phyloP scores from a whole-genome alignment of 2,797 vertebrate genomes.

The Poecilia wingei region DNA sequence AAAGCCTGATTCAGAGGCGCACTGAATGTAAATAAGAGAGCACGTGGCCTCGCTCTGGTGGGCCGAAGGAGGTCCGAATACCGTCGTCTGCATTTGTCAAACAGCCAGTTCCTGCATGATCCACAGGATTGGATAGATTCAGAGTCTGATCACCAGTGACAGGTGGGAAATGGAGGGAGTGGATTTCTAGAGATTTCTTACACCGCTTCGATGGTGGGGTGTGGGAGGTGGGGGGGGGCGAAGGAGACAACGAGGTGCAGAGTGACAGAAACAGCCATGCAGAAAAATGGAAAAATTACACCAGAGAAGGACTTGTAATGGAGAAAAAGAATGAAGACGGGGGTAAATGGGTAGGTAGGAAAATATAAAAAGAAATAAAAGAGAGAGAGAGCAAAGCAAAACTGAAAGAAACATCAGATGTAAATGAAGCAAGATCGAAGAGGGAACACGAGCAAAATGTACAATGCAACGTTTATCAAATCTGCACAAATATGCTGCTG shows the following conservation, averaged over 20 bases:
- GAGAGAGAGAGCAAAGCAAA: not conserved
- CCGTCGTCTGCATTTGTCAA: conserved; percentile 28
- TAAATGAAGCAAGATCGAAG: not conserved
- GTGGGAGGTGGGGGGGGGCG: conserved; percentile 11
- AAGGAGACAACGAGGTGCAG: conserved; percentile 21
- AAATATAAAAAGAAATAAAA: not conserved
- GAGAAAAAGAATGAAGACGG: not conserved
- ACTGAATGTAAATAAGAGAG: conserved; percentile 13
- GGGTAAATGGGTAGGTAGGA: not conserved
- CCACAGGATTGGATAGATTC: conserved; percentile 46
- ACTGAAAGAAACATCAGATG: not conserved
- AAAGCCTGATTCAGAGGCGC: conserved; percentile 29
- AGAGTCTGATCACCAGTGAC: conserved; percentile 57
- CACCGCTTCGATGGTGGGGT: conserved; percentile 6
- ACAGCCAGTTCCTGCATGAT: conserved; percentile 22
- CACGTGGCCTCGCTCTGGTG: conserved; percentile 14
- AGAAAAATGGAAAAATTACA: conserved; percentile 41
- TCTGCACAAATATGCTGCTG: conserved; percentile 1
- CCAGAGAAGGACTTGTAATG: conserved; percentile 1
- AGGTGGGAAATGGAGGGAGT: conserved; percentile 53
- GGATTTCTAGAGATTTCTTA: conserved; percentile 57
- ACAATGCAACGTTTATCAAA: not conserved
- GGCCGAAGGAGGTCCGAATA: conserved; percentile 18
- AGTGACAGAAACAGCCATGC: conserved; percentile 39
- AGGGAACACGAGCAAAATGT: not conserved